These are phyloP conservation scores for Sturmia bella DNA, from an alignment of 2,888 invertebrate species.

Conservation along the genomic window DNA sequence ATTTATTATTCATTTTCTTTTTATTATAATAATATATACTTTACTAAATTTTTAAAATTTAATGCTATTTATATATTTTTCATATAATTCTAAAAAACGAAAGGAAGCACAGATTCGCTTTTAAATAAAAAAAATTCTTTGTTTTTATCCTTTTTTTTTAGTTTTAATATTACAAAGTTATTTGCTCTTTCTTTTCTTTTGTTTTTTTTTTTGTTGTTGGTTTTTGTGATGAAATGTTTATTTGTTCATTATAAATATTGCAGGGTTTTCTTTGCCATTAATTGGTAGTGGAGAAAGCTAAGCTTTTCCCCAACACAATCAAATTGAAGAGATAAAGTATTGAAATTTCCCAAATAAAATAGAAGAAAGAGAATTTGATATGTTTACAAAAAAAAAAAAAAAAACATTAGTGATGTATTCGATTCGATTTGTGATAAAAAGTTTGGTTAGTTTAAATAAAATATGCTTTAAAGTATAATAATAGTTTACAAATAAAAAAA, in stretches of 20 bases:
- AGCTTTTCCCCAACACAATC: slow-evolving; percentile 54
- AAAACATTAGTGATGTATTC: slow-evolving; percentile 55
- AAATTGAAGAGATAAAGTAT: neutral
- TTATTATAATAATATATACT: slow-evolving; percentile 71
- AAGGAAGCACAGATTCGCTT: slow-evolving; percentile 80
- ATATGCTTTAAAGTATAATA: slow-evolving; percentile 9
- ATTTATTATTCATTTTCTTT: slow-evolving; percentile 63
- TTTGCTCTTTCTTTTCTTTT: slow-evolving; percentile 3
- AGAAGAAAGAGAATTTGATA: slow-evolving; percentile 19
- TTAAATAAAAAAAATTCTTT: slow-evolving; percentile 61
- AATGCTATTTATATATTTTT: slow-evolving; percentile 73
- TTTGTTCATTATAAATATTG: slow-evolving; percentile 52
- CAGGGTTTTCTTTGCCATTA: slow-evolving; percentile 26
- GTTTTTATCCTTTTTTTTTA: slow-evolving; percentile 33
- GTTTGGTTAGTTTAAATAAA: neutral
- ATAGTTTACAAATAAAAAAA: slow-evolving; percentile 45
- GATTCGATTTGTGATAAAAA: slow-evolving; percentile 43
- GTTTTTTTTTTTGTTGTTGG: neutral
- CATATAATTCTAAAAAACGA: slow-evolving; percentile 74
- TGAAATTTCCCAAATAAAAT: neutral
- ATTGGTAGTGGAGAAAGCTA: slow-evolving; percentile 58
- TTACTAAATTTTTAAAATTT: slow-evolving; percentile 79
- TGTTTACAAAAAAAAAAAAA: too few species aligned
- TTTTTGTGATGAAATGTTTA: slow-evolving; percentile 65
- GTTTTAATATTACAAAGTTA: slow-evolving; percentile 60